These are phyloP conservation scores for Oscheius sp. DNA, from an alignment of 2,888 invertebrate species.

Conservation along the genomic window DNA sequence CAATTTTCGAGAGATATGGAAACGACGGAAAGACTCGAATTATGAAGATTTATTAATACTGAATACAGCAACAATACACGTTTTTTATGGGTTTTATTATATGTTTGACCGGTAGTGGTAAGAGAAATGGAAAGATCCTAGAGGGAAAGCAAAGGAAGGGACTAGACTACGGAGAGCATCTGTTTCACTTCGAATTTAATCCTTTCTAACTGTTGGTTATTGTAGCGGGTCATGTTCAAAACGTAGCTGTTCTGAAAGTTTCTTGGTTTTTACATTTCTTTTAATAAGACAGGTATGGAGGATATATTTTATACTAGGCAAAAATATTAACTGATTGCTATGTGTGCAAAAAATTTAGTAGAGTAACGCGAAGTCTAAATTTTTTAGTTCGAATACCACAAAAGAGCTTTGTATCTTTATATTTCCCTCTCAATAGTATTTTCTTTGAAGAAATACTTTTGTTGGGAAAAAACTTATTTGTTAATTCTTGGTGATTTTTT, in stretches of 20 bases:
- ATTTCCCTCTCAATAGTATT: too few relatives aligned
- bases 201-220: conserved; percentile 40
- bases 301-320: too few relatives aligned
- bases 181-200: conserved; percentile 45
- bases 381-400: too few relatives aligned
- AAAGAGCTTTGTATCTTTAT: too few relatives aligned
- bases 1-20: conserved; percentile 35
- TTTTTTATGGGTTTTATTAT: neutral
- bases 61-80: neutral
- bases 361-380: too few relatives aligned
- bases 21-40: conserved; percentile 50
- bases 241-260: conserved; percentile 40
- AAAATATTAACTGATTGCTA: too few relatives aligned
- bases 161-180: conserved; percentile 19
- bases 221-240: conserved; percentile 45
- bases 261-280: too few relatives aligned
- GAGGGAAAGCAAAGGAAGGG: neutral
- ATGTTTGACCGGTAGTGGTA: conserved; percentile 9
- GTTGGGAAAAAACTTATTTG: too few relatives aligned
- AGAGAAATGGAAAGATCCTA: conserved; percentile 16
- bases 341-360: too few relatives aligned
- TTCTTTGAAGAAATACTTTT: too few relatives aligned
- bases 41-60: conserved; percentile 12
- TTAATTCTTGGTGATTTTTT: neutral
- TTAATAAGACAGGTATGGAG: too few relatives aligned